A percentile compares a stretch with the other conserved stretches of the same genome.
These are phyloP conservation scores for Beroe forskalii DNA, from an alignment of 37 sponge, comb jelly and placozoan species.

Conservation along the genomic window DNA sequence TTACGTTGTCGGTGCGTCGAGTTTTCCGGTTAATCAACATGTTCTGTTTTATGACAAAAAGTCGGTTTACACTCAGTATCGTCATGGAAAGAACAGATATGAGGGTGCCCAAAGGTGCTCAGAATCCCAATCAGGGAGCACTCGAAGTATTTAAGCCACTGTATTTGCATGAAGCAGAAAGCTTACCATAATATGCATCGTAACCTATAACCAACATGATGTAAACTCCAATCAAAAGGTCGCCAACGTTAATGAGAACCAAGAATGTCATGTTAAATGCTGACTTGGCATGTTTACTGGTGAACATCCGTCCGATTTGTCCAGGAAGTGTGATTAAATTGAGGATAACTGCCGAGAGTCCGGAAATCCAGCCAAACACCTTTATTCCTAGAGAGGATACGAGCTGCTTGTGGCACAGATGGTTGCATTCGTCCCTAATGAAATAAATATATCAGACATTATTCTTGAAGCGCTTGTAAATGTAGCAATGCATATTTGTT, in stretches of 20 bases:
- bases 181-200: neutral
- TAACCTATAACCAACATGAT: neutral
- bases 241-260: neutral
- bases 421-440: neutral
- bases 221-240: neutral
- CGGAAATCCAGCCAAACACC: neutral
- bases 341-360: neutral
- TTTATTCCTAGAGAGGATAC: neutral
- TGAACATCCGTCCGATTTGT: neutral
- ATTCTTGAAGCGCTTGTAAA: no score
- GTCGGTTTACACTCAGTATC: neutral
- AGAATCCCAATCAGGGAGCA: neutral
- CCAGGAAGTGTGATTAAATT: neutral
- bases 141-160: neutral
- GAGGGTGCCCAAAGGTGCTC: neutral
- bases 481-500: no score
- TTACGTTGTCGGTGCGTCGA: neutral
- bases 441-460: no score
- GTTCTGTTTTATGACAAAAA: neutral
- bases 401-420: neutral
- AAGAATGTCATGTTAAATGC: neutral
- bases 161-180: neutral
- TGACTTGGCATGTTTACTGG: neutral
- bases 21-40: neutral
- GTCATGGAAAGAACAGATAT: neutral